Conservation (phyloP, 2,888 invertebrate genomes). For the Rhingia campestris region DNA sequence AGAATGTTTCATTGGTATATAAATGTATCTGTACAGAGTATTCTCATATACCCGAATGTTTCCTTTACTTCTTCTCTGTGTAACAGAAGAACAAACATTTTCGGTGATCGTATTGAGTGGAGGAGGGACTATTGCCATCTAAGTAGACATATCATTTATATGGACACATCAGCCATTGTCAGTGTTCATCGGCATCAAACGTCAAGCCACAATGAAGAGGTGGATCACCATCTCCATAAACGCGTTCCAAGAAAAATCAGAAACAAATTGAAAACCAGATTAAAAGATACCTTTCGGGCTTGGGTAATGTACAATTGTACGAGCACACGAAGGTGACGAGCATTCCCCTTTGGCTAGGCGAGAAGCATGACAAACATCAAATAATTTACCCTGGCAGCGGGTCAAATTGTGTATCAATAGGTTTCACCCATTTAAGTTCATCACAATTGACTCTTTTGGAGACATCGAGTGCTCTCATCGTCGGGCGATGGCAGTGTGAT, state of each 20-base stretch:
- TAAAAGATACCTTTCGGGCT: conserved; percentile 57
- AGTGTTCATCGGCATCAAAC: conserved; percentile 66
- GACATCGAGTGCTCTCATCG: conserved; percentile 70
- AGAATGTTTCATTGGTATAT: too few relatives aligned
- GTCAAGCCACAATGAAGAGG: conserved; percentile 57
- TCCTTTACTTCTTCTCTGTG: conserved; percentile 31
- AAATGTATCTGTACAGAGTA: too few relatives aligned
- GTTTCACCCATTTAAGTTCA: conserved; percentile 56
- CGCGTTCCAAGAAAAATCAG: conserved; percentile 65
- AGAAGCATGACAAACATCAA: conserved; percentile 64
- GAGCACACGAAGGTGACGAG: not conserved
- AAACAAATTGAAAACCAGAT: conserved; percentile 70
- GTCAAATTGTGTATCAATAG: conserved; percentile 64
- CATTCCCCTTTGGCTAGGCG: conserved; percentile 8
- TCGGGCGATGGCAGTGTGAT: conserved; percentile 57
- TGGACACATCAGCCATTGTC: conserved; percentile 63
- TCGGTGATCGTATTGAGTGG: conserved; percentile 49
- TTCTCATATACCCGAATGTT: conserved; percentile 50
- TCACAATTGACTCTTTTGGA: conserved; percentile 57
- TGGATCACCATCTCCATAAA: conserved; percentile 67
- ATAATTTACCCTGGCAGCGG: conserved; percentile 60
- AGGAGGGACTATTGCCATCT: conserved; percentile 57
- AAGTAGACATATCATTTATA: conserved; percentile 67
- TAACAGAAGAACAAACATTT: conserved; percentile 19
- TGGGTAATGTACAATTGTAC: conserved; percentile 19